Evolutionary conservation across 1,140 invertebrate species (phyloP).

Genomic region (Lepidotrigona ventralis): DNA sequence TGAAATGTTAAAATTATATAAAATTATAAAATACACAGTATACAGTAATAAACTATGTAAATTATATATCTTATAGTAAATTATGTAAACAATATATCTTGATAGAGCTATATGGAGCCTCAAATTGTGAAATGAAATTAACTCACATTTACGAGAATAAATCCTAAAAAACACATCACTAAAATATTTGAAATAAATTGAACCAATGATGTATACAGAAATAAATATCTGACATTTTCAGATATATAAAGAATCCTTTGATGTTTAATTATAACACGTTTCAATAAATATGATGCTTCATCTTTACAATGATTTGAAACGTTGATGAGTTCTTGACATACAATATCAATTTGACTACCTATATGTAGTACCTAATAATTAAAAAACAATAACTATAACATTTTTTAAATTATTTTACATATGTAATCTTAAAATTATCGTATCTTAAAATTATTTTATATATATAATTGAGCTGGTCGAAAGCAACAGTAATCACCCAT

Average conservation of each 20-base stretch:
- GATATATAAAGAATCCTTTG: background rate
- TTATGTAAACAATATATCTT: background rate
- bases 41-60: too few species aligned
- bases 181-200: background rate
- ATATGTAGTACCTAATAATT: background rate
- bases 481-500: too few species aligned
- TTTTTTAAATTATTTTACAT: background rate
- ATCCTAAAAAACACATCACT: background rate
- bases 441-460: too few species aligned
- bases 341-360: background rate
- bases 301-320: background rate
- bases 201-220: background rate
- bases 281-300: background rate
- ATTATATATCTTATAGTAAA: background rate
- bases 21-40: background rate
- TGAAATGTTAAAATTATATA: background rate
- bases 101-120: too few species aligned
- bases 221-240: background rate
- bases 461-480: too few species aligned
- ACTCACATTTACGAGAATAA: background rate
- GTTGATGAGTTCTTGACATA: background rate
- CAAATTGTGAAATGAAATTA: background rate
- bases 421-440: too few species aligned
- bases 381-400: background rate
- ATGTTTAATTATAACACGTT: background rate